phyloP scores from a whole-genome alignment of 2,113 vertebrate genomes.

The Solea senegalensis region DNA sequence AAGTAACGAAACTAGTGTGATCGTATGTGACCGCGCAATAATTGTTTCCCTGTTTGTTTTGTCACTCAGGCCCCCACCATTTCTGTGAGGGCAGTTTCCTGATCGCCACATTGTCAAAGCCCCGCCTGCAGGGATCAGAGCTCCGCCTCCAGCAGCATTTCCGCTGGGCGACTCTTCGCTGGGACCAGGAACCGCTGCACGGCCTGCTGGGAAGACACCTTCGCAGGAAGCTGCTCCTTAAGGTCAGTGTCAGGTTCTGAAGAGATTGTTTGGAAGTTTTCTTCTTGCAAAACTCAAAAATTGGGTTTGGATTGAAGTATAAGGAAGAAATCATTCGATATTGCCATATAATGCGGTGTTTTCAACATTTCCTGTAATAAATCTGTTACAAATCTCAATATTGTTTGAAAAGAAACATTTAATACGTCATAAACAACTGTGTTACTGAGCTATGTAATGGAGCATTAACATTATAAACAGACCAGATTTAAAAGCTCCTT shows the following conservation, averaged over 20 bases:
- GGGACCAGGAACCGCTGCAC: constrained; percentile 92
- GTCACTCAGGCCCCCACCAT: constrained; percentile 83
- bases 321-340: too few species aligned
- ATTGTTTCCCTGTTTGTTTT: not conserved
- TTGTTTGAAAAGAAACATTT: too few species aligned
- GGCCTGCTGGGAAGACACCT: constrained; percentile 89
- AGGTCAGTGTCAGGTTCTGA: constrained; percentile 79
- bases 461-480: too few species aligned
- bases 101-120: constrained; percentile 88
- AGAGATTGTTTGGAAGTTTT: not conserved
- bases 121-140: constrained; percentile 90
- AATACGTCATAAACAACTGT: too few species aligned
- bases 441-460: too few species aligned
- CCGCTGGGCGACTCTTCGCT: constrained; percentile 94
- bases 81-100: constrained; percentile 90
- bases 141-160: constrained; percentile 94
- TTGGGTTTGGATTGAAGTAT: too few species aligned
- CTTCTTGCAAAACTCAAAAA: not conserved
- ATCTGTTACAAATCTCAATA: too few species aligned
- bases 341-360: too few species aligned
- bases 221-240: constrained; percentile 86
- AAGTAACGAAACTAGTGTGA: too few species aligned
- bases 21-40: too few species aligned
- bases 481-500: too few species aligned
- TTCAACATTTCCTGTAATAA: too few species aligned